These are phyloP conservation scores for Thaumetopoea pityocampa DNA, from an alignment of 1,140 invertebrate genomes.

Conservation along the genomic window DNA sequence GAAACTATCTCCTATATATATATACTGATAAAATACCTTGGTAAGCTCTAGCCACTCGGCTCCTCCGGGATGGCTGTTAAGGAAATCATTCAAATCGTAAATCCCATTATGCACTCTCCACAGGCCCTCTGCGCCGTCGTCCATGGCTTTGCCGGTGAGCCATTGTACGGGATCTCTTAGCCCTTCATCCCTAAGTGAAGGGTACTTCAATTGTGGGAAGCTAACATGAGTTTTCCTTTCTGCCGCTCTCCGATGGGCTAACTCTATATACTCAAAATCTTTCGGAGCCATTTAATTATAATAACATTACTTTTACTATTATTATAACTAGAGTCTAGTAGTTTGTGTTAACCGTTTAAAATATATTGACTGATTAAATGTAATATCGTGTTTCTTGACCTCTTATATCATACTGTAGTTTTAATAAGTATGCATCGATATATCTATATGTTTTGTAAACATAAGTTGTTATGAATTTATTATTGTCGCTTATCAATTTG, in stretches of 20 bases:
- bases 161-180: slow-evolving; percentile 72
- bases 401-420: too few relatives aligned
- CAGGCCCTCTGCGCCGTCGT: slow-evolving; percentile 85
- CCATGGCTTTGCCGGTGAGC: slow-evolving; percentile 80
- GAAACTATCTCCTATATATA: not conserved
- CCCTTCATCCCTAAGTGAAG: slow-evolving; percentile 67
- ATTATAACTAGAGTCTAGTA: not conserved
- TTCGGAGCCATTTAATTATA: slow-evolving; percentile 45
- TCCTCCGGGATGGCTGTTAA: slow-evolving; percentile 87
- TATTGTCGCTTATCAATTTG: too few relatives aligned
- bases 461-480: too few relatives aligned
- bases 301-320: not conserved
- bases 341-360: not conserved
- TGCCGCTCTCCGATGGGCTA: slow-evolving; percentile 40
- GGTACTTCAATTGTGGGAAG: slow-evolving; percentile 73
- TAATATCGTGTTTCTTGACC: too few relatives aligned
- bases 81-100: slow-evolving; percentile 84
- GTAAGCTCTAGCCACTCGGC: slow-evolving; percentile 83
- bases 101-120: slow-evolving; percentile 87
- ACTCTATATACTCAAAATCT: slow-evolving; percentile 40
- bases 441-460: too few relatives aligned
- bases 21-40: slow-evolving; percentile 63
- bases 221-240: slow-evolving; percentile 67
- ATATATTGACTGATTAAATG: not conserved
- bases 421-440: too few relatives aligned